These are phyloP conservation scores for Ptilorrhoa leucosticta DNA, from an alignment of 2,113 vertebrate genomes.

Conservation along the genomic window DNA sequence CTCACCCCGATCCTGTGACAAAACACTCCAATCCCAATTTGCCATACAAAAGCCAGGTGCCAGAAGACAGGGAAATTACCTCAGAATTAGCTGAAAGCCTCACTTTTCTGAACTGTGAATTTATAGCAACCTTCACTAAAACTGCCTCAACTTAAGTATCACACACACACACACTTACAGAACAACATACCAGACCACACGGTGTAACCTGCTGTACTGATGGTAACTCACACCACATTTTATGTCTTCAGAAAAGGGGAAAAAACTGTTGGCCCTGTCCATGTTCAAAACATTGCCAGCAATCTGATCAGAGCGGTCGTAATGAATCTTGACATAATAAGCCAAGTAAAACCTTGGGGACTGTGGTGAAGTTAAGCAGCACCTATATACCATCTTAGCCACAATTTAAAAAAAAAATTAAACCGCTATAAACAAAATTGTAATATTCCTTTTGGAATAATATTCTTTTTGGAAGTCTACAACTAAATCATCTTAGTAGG, in stretches of 20 bases:
- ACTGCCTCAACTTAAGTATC: background rate
- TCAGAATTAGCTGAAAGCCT: background rate
- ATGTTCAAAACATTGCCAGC: background rate
- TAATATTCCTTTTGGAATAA: background rate
- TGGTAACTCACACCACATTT: background rate
- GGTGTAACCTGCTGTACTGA: background rate
- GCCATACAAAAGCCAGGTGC: background rate
- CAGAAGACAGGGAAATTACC: background rate
- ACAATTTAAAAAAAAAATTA: no score
- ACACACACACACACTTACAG: accelerated
- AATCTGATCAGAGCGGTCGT: background rate
- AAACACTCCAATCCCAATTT: background rate
- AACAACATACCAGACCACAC: background rate
- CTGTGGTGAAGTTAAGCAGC: background rate
- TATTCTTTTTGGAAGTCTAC: background rate
- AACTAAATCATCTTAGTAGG: background rate
- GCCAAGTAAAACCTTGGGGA: background rate
- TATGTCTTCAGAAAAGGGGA: background rate
- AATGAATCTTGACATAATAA: background rate
- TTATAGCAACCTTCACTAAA: background rate
- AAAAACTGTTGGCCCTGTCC: background rate
- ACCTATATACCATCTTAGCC: background rate
- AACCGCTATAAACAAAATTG: background rate
- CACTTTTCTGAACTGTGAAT: background rate
- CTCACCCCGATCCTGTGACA: background rate